Evolutionary conservation across 2,888 invertebrate genomes (phyloP), one percentile per base, ranked within the genome.

Genomic region (Amphipyra tragopoginis): DNA sequence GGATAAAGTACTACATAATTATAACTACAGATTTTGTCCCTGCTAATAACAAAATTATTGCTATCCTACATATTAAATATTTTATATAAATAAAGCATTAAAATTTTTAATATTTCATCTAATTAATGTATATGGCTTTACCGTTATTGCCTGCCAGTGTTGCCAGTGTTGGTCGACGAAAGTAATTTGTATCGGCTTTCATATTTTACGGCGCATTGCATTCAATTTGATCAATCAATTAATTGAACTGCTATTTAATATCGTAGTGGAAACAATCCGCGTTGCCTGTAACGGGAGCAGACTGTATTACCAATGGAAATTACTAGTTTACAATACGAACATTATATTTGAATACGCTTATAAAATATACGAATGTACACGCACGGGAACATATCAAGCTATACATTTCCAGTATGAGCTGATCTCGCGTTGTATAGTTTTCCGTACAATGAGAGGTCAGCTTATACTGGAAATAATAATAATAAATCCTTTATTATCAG

Each of bases 181-280:
- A 69, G 62, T 70, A 62, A 80, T 76, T 77, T 65, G 56, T 64
- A 60, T 55, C 62, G 56, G 54, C 65, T 72, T 79, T 74, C 72
- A 81, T 80, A 81, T 79, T 79, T 67, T 61, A 68, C 65, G 60
- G 62, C 54, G 67, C 58, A 70, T 76, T 60, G 59, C 65, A 68
- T 73, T 76, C 60, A 74, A 69, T 73, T 70, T 71, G 72, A 75
- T 72, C 72, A 78, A 70, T 65, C 64, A 77, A 78, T 72, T 73
- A 72, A 65, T 73, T 67, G 65, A 58, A 57, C 33, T 70, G 64
- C 55, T 62, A 49, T 59, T 67, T 57, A 47, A 55, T 64, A 64
- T 62, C 53, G 45, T 34, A 49, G 42, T 44, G 43, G 47, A 54
- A 63, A 64, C 52, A 65, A 56, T n/a, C 39, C 52, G 61, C 51